These are phyloP conservation scores for Pectinophora gossypiella DNA, from an alignment of 1,140 invertebrate genomes.

Conservation along the genomic window DNA sequence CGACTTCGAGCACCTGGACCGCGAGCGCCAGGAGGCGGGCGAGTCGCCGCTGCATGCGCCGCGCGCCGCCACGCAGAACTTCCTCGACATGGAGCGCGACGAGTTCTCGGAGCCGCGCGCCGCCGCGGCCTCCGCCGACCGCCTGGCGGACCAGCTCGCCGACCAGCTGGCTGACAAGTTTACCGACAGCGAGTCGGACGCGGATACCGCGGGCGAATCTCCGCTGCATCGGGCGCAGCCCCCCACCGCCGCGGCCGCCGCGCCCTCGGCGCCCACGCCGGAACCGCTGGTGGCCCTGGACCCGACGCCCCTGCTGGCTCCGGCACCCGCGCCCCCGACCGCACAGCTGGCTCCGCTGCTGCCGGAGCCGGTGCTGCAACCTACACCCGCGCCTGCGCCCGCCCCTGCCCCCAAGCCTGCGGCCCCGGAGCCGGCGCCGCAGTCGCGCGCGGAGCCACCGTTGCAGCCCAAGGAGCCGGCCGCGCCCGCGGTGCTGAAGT, in stretches of 20 bases:
- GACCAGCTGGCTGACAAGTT: conserved; percentile 71
- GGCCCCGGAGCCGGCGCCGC: conserved; percentile 40
- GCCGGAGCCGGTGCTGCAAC: conserved; percentile 15
- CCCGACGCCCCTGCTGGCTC: conserved; percentile 17
- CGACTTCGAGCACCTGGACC: conserved; percentile 83
- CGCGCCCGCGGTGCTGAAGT: conserved; percentile 21
- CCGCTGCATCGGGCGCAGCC: conserved; percentile 45
- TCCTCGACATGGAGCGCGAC: conserved; percentile 74
- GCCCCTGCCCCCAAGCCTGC: conserved; percentile 64
- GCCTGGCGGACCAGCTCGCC: conserved; percentile 34
- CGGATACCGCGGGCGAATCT: conserved; percentile 54
- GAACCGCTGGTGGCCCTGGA: conserved; percentile 15
- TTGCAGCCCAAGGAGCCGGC: conserved; percentile 39
- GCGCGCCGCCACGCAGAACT: conserved; percentile 69
- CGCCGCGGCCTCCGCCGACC: conserved; percentile 41
- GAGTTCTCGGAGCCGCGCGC: conserved; percentile 53
- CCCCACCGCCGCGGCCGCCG: conserved; percentile 20
- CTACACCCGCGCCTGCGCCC: conserved; percentile 22
- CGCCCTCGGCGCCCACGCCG: conserved; percentile 12
- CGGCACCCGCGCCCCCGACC: conserved; percentile 23
- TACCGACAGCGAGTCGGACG: conserved; percentile 74
- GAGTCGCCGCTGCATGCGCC: conserved; percentile 42
- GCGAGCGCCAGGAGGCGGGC: conserved; percentile 48
- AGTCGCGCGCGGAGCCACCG: conserved; percentile 32
- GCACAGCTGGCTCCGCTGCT: conserved; percentile 28